phyloP scores from a whole-genome alignment of 2,113 vertebrate genomes.

The Oceanodroma tethys region DNA sequence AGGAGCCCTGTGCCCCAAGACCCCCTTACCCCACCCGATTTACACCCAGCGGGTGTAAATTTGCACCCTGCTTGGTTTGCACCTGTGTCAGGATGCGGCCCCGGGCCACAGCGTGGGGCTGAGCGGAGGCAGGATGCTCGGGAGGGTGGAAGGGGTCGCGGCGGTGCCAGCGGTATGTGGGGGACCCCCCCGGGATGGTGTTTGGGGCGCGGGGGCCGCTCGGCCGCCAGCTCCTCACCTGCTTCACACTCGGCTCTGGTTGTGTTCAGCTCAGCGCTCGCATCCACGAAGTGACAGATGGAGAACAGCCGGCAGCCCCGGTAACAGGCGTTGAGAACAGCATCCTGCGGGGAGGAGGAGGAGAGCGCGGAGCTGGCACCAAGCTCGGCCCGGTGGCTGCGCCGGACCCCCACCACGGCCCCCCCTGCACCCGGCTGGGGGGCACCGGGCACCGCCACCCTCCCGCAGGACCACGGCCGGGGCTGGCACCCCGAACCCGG shows the following conservation, averaged over 20 bases:
- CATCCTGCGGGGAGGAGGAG: conserved; percentile 73
- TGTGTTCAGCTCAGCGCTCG: conserved; percentile 85
- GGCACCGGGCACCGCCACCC: not conserved
- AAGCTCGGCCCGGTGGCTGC: not conserved
- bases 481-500: not conserved
- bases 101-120: not conserved
- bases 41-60: accelerated
- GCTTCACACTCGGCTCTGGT: conserved; percentile 90
- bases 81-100: not conserved
- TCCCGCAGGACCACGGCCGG: accelerated
- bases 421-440: not conserved
- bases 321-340: conserved; percentile 89
- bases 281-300: conserved; percentile 95
- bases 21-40: accelerated
- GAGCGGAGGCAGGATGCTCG: not conserved
- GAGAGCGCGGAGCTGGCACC: not conserved
- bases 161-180: accelerated
- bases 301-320: conserved; percentile 96
- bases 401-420: not conserved
- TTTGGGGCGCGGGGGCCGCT: accelerated
- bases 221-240: conserved; percentile 68
- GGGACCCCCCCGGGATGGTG: not conserved
- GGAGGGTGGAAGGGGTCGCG: accelerated
- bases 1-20: not conserved
- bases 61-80: accelerated